Evolutionary conservation across 2,888 invertebrate species (phyloP).

Genomic region (Thereva unica): DNA sequence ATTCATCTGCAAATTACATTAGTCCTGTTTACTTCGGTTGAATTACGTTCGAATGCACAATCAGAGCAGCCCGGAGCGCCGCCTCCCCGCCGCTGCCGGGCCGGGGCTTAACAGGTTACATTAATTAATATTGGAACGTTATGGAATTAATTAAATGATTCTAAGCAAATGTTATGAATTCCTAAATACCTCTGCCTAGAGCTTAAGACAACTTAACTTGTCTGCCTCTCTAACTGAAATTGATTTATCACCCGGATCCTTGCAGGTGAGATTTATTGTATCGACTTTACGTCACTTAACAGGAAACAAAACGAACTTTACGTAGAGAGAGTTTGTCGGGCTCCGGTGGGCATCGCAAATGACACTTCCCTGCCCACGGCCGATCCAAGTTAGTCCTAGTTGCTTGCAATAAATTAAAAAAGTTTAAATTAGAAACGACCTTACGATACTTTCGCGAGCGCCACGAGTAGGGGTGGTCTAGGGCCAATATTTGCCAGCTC

Average conservation of each 20-base stretch:
- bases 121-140: constrained; percentile 18
- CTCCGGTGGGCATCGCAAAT: neutral
- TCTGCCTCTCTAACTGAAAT: constrained; percentile 9
- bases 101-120: neutral
- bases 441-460: too few species aligned
- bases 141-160: constrained; percentile 23
- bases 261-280: constrained; percentile 12
- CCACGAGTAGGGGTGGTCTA: too few species aligned
- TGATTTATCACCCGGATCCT: constrained; percentile 18
- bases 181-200: constrained; percentile 5
- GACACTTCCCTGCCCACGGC: neutral
- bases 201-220: neutral
- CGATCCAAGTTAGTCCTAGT: too few species aligned
- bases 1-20: too few species aligned
- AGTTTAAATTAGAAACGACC: too few species aligned
- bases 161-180: constrained; percentile 17
- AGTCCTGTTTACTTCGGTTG: too few species aligned
- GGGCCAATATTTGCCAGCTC: too few species aligned
- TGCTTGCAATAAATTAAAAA: too few species aligned
- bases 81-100: neutral
- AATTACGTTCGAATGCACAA: neutral
- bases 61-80: too few species aligned
- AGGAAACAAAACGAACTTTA: constrained; percentile 8
- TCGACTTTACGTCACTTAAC: constrained; percentile 20
- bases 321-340: neutral